phyloP scores from a whole-genome alignment of 2,797 vertebrate genomes.

The Odontamblyopus rebecca region DNA sequence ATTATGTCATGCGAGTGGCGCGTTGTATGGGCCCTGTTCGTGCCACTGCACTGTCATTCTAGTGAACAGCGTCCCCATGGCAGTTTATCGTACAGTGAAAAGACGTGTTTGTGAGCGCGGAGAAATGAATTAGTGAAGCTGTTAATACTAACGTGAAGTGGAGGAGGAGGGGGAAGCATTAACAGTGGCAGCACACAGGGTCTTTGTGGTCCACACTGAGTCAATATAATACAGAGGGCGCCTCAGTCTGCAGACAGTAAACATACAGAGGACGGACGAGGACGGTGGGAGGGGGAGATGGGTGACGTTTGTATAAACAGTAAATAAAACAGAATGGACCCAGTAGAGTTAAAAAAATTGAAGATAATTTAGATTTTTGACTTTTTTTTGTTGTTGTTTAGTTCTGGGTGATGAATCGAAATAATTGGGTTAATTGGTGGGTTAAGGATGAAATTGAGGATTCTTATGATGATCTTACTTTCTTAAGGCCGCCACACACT shows the following conservation, averaged over 20 bases:
- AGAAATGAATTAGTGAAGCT: conserved; percentile 14
- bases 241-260: conserved; percentile 44
- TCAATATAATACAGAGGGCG: conserved; percentile 56
- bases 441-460: too few relatives aligned
- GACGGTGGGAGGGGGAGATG: background rate
- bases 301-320: background rate
- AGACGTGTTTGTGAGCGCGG: conserved; percentile 18
- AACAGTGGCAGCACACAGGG: conserved; percentile 37
- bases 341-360: too few relatives aligned
- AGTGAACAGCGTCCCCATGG: conserved; percentile 23
- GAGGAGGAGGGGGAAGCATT: conserved; percentile 20
- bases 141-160: conserved; percentile 10
- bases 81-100: background rate
- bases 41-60: conserved; percentile 21
- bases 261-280: background rate
- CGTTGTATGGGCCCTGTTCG: background rate
- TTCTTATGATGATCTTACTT: too few relatives aligned
- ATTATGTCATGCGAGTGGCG: background rate
- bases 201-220: conserved; percentile 53
- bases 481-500: too few relatives aligned
- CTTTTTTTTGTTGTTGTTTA: too few relatives aligned
- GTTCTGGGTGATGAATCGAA: too few relatives aligned
- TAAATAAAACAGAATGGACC: background rate
- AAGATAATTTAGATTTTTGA: too few relatives aligned
- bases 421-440: too few relatives aligned